Evolutionary conservation across 2,113 vertebrate genomes (phyloP).

Genomic region (Hymenochirus boettgeri): DNA sequence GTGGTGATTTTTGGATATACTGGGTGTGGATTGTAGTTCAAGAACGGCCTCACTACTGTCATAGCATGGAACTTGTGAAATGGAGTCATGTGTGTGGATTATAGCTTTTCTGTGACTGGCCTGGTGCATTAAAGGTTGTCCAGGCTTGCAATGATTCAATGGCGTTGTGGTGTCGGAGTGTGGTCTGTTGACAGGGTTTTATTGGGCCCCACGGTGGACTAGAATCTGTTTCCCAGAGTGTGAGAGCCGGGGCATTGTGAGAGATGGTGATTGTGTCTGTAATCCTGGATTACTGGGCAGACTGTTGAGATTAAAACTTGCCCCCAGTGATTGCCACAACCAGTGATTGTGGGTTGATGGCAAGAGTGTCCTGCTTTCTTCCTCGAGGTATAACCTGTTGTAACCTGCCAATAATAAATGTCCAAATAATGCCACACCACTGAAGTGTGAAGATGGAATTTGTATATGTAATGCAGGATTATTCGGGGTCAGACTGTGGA

Average conservation of each 20-base stretch:
- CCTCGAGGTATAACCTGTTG: constrained; percentile 66
- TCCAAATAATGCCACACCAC: constrained; percentile 61
- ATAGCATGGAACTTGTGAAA: constrained; percentile 58
- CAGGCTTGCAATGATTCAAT: constrained; percentile 74
- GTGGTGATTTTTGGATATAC: constrained; percentile 49
- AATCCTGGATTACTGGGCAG: constrained; percentile 59
- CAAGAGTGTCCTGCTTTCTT: constrained; percentile 64
- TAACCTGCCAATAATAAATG: constrained; percentile 53
- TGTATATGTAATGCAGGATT: constrained; percentile 54
- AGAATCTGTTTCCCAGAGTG: constrained; percentile 49
- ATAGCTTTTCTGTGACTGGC: constrained; percentile 29
- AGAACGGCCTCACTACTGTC: constrained; percentile 57
- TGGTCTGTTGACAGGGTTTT: constrained; percentile 68
- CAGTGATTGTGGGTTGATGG: constrained; percentile 61
- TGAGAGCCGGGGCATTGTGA: constrained; percentile 66
- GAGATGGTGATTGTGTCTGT: constrained; percentile 59
- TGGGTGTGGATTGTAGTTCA: constrained; percentile 61
- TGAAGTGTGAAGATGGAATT: constrained; percentile 52
- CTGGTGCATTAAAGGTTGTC: constrained; percentile 53
- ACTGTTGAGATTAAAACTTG: constrained; percentile 61
- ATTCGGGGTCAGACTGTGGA: constrained; percentile 47
- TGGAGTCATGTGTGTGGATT: constrained; percentile 58
- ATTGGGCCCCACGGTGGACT: constrained; percentile 56
- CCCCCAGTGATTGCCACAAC: constrained; percentile 56
- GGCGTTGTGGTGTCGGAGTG: constrained; percentile 63